Evolutionary conservation across 2,888 invertebrate species (phyloP).

Genomic region (Leucozona laternaria): DNA sequence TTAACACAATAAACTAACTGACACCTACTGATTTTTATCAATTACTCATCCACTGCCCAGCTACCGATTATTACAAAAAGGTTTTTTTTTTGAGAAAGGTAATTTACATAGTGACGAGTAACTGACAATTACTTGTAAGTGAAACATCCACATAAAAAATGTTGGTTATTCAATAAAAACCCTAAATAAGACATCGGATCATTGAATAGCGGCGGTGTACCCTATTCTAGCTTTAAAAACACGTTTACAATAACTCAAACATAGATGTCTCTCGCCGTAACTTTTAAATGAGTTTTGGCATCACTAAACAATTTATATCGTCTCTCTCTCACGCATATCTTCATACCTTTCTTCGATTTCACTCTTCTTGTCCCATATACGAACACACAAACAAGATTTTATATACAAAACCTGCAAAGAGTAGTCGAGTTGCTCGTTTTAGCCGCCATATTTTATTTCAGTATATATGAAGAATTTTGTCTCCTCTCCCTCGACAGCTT

Average conservation of each 20-base stretch:
- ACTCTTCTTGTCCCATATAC: constrained; percentile 67
- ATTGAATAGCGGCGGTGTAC: neutral
- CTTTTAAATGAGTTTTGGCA: neutral
- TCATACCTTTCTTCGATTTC: constrained; percentile 36
- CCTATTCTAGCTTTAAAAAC: neutral
- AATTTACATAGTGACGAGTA: too few species aligned
- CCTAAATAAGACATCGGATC: too few species aligned
- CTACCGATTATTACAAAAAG: too few species aligned
- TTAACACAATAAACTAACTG: too few species aligned
- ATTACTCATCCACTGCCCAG: too few species aligned
- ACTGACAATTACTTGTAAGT: too few species aligned
- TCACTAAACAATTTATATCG: constrained; percentile 3
- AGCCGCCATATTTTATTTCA: constrained; percentile 74
- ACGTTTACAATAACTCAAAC: neutral
- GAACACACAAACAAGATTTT: constrained; percentile 1
- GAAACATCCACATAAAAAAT: too few species aligned
- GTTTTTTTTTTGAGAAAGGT: too few species aligned
- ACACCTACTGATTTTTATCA: too few species aligned
- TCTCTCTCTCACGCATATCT: constrained; percentile 55
- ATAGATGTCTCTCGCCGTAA: constrained; percentile 8
- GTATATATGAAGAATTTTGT: constrained; percentile 28
- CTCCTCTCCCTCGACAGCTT: constrained; percentile 52
- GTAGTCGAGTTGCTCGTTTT: constrained; percentile 52
- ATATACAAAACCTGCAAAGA: constrained; percentile 53
- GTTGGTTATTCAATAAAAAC: too few species aligned